Conservation (phyloP, 1,140 invertebrate genomes). For the Drosophila saltans region DNA sequence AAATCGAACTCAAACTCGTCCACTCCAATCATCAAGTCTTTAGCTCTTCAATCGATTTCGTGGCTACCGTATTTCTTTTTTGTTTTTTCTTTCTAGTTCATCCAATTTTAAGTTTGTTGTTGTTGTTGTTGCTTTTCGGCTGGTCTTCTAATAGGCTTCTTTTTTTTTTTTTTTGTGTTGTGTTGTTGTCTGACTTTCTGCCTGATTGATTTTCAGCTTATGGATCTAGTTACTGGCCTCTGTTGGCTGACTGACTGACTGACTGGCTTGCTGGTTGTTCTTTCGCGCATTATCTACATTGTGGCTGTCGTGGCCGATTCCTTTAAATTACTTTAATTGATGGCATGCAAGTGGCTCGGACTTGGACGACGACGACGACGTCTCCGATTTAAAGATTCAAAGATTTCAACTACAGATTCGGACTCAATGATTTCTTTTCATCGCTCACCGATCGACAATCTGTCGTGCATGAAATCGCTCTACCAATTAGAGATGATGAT, state of each 20-base stretch:
- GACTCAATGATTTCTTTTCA: constrained; percentile 70
- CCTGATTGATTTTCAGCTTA: constrained; percentile 77
- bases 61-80: constrained; percentile 66
- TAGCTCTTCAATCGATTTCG: constrained; percentile 75
- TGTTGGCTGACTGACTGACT: constrained; percentile 23
- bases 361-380: background rate
- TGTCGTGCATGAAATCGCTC: constrained; percentile 69
- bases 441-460: constrained; percentile 49
- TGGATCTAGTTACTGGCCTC: constrained; percentile 69
- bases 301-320: constrained; percentile 56
- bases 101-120: constrained; percentile 60
- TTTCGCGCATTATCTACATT: constrained; percentile 50
- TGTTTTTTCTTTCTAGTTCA: constrained; percentile 52
- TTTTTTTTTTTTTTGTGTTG: constrained; percentile 27
- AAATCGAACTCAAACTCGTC: constrained; percentile 41
- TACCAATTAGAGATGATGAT: constrained; percentile 24
- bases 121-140: constrained; percentile 20
- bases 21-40: constrained; percentile 61
- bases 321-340: constrained; percentile 81
- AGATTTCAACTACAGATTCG: constrained; percentile 13
- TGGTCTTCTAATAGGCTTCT: constrained; percentile 29
- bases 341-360: constrained; percentile 56
- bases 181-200: constrained; percentile 62
- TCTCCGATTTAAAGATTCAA: constrained; percentile 1
- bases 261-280: background rate